Base-by-base conservation (phyloP, 2,888 invertebrate genomes). In the Teinopalpus imperialis region DNA sequence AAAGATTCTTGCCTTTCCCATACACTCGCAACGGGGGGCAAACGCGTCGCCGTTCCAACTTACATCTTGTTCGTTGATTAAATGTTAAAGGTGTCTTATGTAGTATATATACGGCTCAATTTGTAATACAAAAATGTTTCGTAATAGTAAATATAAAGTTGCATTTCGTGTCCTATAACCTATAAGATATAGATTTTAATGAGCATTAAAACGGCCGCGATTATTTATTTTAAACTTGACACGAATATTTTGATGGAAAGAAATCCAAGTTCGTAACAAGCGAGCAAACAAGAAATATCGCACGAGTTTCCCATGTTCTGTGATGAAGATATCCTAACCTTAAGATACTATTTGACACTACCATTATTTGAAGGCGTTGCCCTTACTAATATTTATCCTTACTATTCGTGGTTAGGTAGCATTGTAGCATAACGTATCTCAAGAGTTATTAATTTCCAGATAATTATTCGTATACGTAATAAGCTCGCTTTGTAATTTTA, bases 21-120 rank as follows among this genome's bases (percentile, higher is more conserved):
- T 48, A 36, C 48, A 30, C 14, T 42, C 57, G 4, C 59, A n/a
- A 44, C 55, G 43, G 59, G 59, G 51, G 56, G 57, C 41, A 36
- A 31, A 48, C 47, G 39, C 43, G 34, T 36, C 32, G 35, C 8
- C 18, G 10, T 34, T 10, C 30, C 24, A 29, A 6, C 16, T 20
- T 12, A 27, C 13, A 1, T 29, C 5, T 18, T 7, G 7, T 14
- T n/a, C 5, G 7, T 10, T 4, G 0, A 40, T 21, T n/a, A 39
- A 27, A 26, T 27, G 1, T 13, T 20, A 14, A 14, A 1, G 2
- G n/a, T 23, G 14, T 2, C 35, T 30, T 40, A 45, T n/a, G n/a
- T n/a, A 9, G 7, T 0, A 0, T 0, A 27, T 9, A 21, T 45
- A 45, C 32, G 29, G 45, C 23, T 26, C 3, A 29, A 14, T 34